These are phyloP conservation scores for Oreocharis arfaki DNA, from an alignment of 2,113 vertebrate genomes.

Conservation along the genomic window DNA sequence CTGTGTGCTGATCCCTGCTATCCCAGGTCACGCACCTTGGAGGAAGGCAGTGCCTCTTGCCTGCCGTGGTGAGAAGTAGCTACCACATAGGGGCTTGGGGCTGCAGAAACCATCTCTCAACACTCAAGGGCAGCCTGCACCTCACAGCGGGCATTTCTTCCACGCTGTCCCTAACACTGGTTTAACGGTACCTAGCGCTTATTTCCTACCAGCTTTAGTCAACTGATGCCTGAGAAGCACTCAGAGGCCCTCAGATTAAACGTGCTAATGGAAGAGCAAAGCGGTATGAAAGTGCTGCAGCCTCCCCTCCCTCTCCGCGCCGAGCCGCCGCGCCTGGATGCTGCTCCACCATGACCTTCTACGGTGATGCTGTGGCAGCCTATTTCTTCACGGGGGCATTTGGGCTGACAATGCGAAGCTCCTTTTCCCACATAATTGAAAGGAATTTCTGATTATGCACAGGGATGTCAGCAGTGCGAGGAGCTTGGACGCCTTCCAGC, in stretches of 20 bases:
- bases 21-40: fast-evolving
- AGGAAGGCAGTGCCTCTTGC: background rate
- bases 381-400: slow-evolving; percentile 57
- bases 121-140: background rate
- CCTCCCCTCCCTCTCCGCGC: background rate
- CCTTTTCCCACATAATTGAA: slow-evolving; percentile 73
- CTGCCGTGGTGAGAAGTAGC: fast-evolving
- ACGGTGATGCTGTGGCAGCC: slow-evolving; percentile 42
- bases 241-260: background rate
- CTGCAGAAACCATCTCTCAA: background rate
- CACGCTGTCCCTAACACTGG: fast-evolving
- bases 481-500: slow-evolving; percentile 67
- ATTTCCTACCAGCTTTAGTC: background rate
- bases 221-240: background rate
- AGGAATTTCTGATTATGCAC: slow-evolving; percentile 75
- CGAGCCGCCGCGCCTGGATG: background rate
- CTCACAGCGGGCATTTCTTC: fast-evolving
- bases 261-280: background rate
- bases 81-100: fast-evolving
- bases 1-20: background rate
- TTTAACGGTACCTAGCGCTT: background rate
- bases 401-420: slow-evolving; percentile 63
- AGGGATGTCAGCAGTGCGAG: slow-evolving; percentile 67
- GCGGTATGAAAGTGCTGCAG: fast-evolving
- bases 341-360: slow-evolving; percentile 47